A percentile compares a stretch with the other conserved stretches of the same genome.
phyloP scores from a whole-genome alignment of 2,113 vertebrate species.

The Paramisgurnus dabryanus region DNA sequence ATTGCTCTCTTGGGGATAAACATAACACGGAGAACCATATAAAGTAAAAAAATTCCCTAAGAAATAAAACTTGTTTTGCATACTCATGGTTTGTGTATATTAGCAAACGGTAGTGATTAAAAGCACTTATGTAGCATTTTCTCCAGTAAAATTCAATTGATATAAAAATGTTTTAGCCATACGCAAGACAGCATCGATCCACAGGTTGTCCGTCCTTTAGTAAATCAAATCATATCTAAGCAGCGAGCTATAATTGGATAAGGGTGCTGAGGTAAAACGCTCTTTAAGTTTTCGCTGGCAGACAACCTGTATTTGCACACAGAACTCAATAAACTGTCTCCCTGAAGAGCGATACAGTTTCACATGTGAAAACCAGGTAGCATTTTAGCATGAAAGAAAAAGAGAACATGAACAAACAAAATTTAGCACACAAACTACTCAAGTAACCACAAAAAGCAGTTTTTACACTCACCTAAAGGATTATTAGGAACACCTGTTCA shows the following conservation, averaged over 20 bases:
- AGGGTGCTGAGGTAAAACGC: slow-evolving; percentile 7
- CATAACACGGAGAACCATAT: not conserved
- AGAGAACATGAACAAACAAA: not conserved
- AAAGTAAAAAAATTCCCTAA: slow-evolving; percentile 19
- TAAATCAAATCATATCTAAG: slow-evolving; percentile 26
- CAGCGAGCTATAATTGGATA: slow-evolving; percentile 40
- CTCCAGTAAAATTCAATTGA: slow-evolving; percentile 12
- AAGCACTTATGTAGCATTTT: not conserved
- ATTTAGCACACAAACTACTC: not conserved
- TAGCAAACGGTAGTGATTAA: slow-evolving; percentile 13
- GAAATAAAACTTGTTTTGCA: not conserved
- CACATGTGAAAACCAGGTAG: not conserved
- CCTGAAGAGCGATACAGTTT: slow-evolving; percentile 22
- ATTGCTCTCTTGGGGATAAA: slow-evolving; percentile 23
- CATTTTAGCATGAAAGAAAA: not conserved
- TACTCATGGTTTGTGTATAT: slow-evolving; percentile 17
- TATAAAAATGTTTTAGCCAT: slow-evolving; percentile 35
- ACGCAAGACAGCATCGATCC: slow-evolving; percentile 36
- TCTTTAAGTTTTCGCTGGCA: slow-evolving; percentile 27
- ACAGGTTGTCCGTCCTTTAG: slow-evolving; percentile 34
- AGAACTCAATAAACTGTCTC: slow-evolving; percentile 38
- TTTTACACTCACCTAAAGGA: too few species aligned
- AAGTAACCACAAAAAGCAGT: not conserved
- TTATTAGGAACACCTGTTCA: too few species aligned
- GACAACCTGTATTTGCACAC: slow-evolving; percentile 43